Conservation (phyloP, 92 coral and sea anemone species). For the Epizoanthus stellaris region DNA sequence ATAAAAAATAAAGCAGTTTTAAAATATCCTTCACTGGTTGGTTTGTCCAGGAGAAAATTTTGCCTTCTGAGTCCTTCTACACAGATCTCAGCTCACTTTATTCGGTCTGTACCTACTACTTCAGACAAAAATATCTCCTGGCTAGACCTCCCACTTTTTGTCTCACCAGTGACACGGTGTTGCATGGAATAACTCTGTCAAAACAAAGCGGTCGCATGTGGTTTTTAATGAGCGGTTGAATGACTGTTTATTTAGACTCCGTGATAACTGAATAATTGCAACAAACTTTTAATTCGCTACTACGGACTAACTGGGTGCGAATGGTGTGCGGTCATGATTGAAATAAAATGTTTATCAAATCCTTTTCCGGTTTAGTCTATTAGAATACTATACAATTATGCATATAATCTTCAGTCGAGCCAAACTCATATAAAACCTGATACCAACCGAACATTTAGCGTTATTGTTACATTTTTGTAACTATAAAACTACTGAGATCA, state of each 20-base stretch:
- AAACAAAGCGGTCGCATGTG: not conserved
- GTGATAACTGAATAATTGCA: not conserved
- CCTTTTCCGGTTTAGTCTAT: conserved; percentile 1
- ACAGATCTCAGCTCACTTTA: too few species aligned
- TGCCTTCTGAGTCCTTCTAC: too few species aligned
- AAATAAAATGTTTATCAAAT: not conserved
- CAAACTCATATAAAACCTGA: not conserved
- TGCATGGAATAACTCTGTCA: not conserved
- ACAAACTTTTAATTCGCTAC: not conserved
- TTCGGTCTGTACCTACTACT: too few species aligned
- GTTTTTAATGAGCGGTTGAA: conserved; percentile 26
- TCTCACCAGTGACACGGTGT: too few species aligned
- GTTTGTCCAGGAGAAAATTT: too few species aligned
- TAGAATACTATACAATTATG: not conserved
- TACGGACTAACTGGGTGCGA: not conserved
- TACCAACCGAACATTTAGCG: not conserved
- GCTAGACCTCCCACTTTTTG: too few species aligned
- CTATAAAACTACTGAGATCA: not conserved
- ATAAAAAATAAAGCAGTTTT: too few species aligned
- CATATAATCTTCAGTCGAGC: too few species aligned
- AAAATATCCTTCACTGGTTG: too few species aligned
- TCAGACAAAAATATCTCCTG: too few species aligned
- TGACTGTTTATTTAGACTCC: not conserved
- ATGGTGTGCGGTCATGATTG: not conserved
- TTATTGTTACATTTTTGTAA: not conserved